phyloP scores from a whole-genome alignment of 2,113 vertebrate genomes.

The Chelonoidis abingdonii region DNA sequence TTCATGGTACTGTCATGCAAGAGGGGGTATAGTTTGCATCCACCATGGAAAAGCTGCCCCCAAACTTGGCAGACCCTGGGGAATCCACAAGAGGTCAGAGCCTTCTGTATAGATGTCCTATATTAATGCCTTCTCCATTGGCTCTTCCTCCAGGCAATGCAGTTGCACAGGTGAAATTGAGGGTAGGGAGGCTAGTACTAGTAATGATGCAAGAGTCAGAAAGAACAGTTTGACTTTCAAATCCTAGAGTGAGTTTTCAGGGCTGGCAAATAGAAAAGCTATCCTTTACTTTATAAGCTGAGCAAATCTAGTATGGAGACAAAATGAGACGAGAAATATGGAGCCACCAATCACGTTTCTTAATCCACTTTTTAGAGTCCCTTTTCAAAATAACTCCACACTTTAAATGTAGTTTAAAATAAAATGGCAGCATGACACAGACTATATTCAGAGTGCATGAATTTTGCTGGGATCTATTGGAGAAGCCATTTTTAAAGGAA shows the following conservation, averaged over 20 bases:
- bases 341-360: background rate
- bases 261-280: slow-evolving; percentile 14
- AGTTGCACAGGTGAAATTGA: background rate
- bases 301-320: background rate
- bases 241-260: slow-evolving; percentile 4
- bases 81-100: background rate
- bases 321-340: slow-evolving; percentile 19
- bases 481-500: slow-evolving; percentile 38
- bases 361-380: slow-evolving; percentile 26
- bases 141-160: background rate
- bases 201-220: background rate
- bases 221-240: slow-evolving; percentile 23
- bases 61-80: background rate
- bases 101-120: background rate
- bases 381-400: slow-evolving; percentile 23
- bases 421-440: slow-evolving; percentile 27
- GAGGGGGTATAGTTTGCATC: background rate
- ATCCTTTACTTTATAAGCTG: background rate
- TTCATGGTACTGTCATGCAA: background rate
- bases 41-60: background rate
- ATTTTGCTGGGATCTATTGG: slow-evolving; percentile 26
- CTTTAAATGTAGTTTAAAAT: slow-evolving; percentile 26
- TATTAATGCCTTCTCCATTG: background rate
- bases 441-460: slow-evolving; percentile 31
- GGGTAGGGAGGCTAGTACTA: background rate